These are phyloP conservation scores for Cistogaster globosa DNA, from an alignment of 2,888 invertebrate species.

Conservation along the genomic window DNA sequence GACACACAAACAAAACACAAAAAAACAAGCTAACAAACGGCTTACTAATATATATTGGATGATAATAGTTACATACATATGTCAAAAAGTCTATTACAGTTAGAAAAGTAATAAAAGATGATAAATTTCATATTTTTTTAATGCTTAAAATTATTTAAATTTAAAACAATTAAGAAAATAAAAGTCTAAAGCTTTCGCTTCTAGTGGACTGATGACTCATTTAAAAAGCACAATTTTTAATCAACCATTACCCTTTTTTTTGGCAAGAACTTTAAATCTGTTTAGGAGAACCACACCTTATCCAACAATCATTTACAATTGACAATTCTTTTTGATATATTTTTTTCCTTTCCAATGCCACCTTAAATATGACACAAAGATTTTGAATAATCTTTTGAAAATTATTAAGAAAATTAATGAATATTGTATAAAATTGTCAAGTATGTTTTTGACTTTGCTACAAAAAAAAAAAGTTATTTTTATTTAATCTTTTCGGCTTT, in stretches of 20 bases:
- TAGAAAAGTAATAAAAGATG: too few relatives aligned
- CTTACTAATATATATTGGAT: too few relatives aligned
- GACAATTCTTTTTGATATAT: neutral
- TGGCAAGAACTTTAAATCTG: too few relatives aligned
- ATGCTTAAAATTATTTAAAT: too few relatives aligned
- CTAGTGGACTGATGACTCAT: neutral
- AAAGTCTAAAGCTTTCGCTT: neutral
- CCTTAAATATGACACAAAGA: slow-evolving; percentile 7
- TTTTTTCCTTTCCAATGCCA: neutral
- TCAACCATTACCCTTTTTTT: neutral
- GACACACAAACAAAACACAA: too few relatives aligned
- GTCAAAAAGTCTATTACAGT: too few relatives aligned
- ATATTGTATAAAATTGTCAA: slow-evolving; percentile 27
- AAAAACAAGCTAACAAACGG: too few relatives aligned
- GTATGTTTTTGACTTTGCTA: slow-evolving; percentile 10
- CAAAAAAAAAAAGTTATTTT: neutral
- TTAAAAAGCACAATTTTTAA: neutral
- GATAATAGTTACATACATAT: too few relatives aligned
- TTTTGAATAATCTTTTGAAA: slow-evolving; percentile 32
- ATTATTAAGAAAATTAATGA: slow-evolving; percentile 43
- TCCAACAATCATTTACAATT: slow-evolving; percentile 9
- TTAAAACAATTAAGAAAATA: too few relatives aligned
- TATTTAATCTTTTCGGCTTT: slow-evolving; percentile 38
- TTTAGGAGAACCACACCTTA: neutral
- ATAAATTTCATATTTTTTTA: too few relatives aligned